Evolutionary conservation across 2,797 vertebrate genomes (phyloP).

Genomic region (Parauchenoglanis punctatus): DNA sequence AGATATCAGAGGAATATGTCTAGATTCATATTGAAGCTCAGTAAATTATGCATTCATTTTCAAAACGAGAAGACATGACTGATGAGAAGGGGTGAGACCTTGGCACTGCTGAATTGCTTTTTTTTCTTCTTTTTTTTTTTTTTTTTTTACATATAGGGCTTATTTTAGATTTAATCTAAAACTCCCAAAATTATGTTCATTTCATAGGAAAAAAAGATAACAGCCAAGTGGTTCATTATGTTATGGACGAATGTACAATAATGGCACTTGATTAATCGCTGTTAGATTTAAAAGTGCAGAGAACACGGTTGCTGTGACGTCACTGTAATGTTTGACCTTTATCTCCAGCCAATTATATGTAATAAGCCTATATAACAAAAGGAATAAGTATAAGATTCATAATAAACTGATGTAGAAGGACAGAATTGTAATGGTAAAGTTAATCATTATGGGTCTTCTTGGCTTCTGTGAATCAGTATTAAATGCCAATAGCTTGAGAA

Average conservation of each 20-base stretch:
- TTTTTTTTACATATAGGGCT: conserved; percentile 4
- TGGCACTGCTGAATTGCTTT: conserved; percentile 29
- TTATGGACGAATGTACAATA: neutral
- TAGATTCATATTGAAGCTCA: conserved; percentile 59
- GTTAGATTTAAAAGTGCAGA: neutral
- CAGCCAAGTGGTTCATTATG: neutral
- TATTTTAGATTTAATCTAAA: conserved; percentile 25
- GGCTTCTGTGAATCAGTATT: neutral
- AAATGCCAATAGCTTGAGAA: neutral
- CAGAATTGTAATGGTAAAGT: conserved; percentile 41
- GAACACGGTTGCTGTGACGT: neutral
- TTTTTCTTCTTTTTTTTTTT: neutral
- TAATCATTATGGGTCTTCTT: conserved; percentile 37
- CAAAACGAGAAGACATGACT: conserved; percentile 58
- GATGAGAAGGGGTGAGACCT: conserved; percentile 53
- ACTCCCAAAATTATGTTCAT: neutral
- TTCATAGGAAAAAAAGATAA: neutral
- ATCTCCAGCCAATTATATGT: neutral
- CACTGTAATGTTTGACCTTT: conserved; percentile 27
- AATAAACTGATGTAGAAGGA: conserved; percentile 40
- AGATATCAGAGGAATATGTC: conserved; percentile 60
- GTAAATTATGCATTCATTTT: conserved; percentile 56
- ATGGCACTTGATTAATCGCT: neutral
- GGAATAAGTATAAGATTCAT: conserved; percentile 29
- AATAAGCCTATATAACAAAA: neutral